Conservation (phyloP, 2,797 vertebrate species). For the Micromesistius poutassou region DNA sequence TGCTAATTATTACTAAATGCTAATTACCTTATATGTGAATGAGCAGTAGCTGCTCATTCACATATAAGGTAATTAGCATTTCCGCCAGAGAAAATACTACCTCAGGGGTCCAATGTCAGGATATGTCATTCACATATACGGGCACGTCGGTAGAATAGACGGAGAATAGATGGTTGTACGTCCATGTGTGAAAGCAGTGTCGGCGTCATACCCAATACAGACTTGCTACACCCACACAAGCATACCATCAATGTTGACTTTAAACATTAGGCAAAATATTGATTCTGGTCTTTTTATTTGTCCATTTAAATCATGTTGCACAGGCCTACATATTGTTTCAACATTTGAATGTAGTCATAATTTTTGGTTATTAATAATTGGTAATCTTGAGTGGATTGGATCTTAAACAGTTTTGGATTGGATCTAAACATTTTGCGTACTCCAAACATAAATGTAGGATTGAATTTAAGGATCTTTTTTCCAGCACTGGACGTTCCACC, state of each 20-base stretch:
- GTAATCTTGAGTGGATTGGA: neutral
- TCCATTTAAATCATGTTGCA: conserved; percentile 12
- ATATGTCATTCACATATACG: no score
- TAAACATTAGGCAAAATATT: conserved; percentile 66
- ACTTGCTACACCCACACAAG: conserved; percentile 50
- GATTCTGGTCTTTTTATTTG: conserved; percentile 48
- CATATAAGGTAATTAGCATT: no score
- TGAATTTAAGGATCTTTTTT: conserved; percentile 3
- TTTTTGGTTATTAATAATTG: no score
- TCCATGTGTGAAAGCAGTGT: no score
- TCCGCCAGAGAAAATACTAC: no score
- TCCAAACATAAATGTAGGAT: neutral
- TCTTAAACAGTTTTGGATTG: no score
- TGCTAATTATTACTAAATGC: no score
- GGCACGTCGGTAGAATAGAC: no score
- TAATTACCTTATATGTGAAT: no score
- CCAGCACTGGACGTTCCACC: conserved; percentile 16
- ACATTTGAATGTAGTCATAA: conserved; percentile 6
- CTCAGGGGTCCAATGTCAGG: no score
- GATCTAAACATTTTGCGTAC: neutral
- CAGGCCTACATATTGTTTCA: conserved; percentile 16
- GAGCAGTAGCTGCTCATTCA: no score
- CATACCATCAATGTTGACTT: conserved; percentile 51
- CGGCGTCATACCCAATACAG: conserved; percentile 34
- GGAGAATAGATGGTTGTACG: no score